Conservation (phyloP, 2,113 vertebrate species). For the Cryptotis parvus region DNA sequence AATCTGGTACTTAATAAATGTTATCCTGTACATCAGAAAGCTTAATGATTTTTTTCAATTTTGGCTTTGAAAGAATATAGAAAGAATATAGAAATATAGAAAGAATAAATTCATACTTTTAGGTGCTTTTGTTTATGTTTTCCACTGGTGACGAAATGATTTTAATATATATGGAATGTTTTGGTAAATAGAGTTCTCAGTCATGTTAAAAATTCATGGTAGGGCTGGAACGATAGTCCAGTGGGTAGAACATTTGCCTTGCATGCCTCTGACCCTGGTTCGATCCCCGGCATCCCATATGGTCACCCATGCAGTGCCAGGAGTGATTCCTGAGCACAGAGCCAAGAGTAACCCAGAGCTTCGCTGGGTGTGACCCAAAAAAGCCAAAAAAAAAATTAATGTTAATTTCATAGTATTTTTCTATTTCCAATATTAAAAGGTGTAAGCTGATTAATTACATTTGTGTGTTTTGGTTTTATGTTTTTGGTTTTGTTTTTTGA, state of each 20-base stretch:
- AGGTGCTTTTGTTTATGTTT: not conserved
- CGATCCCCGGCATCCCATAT: too few species aligned
- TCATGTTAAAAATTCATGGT: not conserved
- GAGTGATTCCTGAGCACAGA: too few species aligned
- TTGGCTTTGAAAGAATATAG: slow-evolving; percentile 10
- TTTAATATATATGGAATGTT: slow-evolving; percentile 17
- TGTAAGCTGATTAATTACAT: not conserved
- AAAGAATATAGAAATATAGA: not conserved
- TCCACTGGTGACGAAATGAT: not conserved
- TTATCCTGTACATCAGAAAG: not conserved
- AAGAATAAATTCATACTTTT: too few species aligned
- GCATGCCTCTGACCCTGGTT: too few species aligned
- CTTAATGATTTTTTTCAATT: not conserved
- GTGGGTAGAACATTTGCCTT: too few species aligned
- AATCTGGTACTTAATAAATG: not conserved
- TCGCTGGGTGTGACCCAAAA: too few species aligned
- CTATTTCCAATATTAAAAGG: not conserved
- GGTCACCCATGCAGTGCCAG: too few species aligned
- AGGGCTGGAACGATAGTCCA: too few species aligned
- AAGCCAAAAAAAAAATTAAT: too few species aligned
- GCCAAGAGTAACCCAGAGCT: too few species aligned
- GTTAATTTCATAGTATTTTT: slow-evolving; percentile 22
- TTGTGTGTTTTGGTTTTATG: too few species aligned
- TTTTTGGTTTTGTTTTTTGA: too few species aligned
- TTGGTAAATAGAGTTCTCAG: slow-evolving; percentile 1